Percentiles rank a stretch among this genome's conserved stretches.
Evolutionary conservation across 2,888 invertebrate species (phyloP).

Genomic region (Carterocephalus palaemon): DNA sequence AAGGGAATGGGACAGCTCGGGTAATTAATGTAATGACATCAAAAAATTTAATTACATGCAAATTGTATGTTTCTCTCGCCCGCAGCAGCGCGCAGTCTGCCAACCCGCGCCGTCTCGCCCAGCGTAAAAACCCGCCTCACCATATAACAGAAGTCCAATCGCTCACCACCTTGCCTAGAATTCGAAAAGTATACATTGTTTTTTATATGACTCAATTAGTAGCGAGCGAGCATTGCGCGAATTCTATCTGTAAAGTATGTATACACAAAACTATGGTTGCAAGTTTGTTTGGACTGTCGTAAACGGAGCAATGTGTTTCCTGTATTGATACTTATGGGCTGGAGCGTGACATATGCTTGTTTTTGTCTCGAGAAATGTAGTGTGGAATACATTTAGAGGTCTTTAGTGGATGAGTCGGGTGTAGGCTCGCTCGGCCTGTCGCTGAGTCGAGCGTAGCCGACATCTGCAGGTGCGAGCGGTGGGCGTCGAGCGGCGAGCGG

Average conservation of each 20-base stretch:
- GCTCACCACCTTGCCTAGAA: slow-evolving; percentile 9
- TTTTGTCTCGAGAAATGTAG: background rate
- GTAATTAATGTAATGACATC: no score
- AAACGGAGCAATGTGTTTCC: slow-evolving; percentile 6
- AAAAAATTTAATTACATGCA: background rate
- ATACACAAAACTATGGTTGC: slow-evolving; percentile 4
- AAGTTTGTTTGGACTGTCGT: slow-evolving; percentile 10
- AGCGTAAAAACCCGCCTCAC: no score
- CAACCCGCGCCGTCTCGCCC: no score
- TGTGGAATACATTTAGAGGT: no score
- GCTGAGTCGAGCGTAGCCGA: no score
- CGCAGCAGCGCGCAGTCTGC: no score
- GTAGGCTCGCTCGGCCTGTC: no score
- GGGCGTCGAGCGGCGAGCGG: no score
- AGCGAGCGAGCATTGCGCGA: slow-evolving; percentile 1
- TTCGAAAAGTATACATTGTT: slow-evolving; percentile 13
- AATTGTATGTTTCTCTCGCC: background rate
- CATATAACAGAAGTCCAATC: slow-evolving; percentile 7
- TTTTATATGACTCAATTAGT: slow-evolving; percentile 14
- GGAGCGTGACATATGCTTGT: no score
- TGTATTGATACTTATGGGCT: no score
- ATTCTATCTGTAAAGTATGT: background rate
- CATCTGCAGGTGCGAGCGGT: no score
- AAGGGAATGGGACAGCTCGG: background rate
- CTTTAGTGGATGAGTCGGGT: no score